Evolutionary conservation across 2,113 vertebrate genomes (phyloP), one percentile per base, ranked within the genome.

Genomic region (Hydropotes inermis): DNA sequence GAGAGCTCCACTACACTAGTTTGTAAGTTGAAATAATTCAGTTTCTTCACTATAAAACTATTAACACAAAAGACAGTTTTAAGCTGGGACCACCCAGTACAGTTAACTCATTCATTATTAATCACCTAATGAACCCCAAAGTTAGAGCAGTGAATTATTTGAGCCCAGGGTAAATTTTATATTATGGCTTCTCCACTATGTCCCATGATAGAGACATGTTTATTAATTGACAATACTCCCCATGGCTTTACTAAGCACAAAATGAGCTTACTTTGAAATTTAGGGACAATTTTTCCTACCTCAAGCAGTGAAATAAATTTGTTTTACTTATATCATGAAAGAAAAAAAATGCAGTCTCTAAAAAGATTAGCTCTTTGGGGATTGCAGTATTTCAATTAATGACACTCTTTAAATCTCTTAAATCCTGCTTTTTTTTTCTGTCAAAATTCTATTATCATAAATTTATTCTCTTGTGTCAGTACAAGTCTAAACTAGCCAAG

Each of bases 311-410:
- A 97, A 94, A 90, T 76, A 81, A 85, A 60, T 89, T 95, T 96
- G 36, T 79, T 94, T 70, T 85, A 54, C 33, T 87, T 97, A 60
- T 58, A 23, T 47, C 30, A 67, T 87, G 12, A 27, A 87, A 84
- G 21, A n/a, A 95, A 86, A 89, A 74, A 74, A 15, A 83, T 47
- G 21, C 52, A 92, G 47, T 58, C 33, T 93, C 67, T 90, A 64
- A 87, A 96, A 90, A 91, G 79, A 93, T 85, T 97, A 93, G 74
- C 45, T 94, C 85, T 95, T 96, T 94, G 43, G 81, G 86, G 33
- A 91, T 17, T 95, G 36, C 45, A 95, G 11, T 94, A 90, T 94
- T 97, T 98, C 74, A 97, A 74, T 93, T 95, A 98, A 76, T 96
- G 74, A 89, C 64, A 95, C 33, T 89, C 12, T 86, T 78, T 83